Conservation (phyloP, 2,888 invertebrate species). For the Stratiomys singularior region DNA sequence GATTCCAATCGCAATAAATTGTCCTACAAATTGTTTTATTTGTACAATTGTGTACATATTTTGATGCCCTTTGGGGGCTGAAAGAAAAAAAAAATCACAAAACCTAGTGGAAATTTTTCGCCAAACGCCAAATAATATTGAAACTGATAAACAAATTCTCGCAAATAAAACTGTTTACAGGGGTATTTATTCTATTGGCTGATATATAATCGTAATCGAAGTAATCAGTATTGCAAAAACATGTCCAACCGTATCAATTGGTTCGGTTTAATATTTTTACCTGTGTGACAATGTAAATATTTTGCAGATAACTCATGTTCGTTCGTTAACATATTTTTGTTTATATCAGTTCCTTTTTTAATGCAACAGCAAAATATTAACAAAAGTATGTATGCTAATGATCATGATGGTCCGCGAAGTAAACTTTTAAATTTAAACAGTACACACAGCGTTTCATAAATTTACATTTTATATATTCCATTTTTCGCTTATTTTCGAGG, state of each 20-base stretch:
- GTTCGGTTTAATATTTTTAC: too few relatives aligned
- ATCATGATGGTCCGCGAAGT: too few relatives aligned
- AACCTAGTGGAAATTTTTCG: not conserved
- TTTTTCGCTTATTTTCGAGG: too few relatives aligned
- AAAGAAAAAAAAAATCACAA: too few relatives aligned
- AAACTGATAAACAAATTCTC: not conserved
- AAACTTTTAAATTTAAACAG: too few relatives aligned
- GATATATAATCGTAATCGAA: not conserved
- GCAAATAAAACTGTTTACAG: not conserved
- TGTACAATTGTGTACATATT: too few relatives aligned
- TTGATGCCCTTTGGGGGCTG: too few relatives aligned
- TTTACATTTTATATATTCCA: too few relatives aligned
- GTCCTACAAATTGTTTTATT: too few relatives aligned
- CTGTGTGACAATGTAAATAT: slow-evolving; percentile 2
- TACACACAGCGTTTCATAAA: too few relatives aligned
- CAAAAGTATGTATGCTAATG: too few relatives aligned
- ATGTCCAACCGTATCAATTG: not conserved
- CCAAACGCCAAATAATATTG: not conserved
- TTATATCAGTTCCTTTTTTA: not conserved
- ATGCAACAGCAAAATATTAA: not conserved
- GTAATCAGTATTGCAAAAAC: not conserved
- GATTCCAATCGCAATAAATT: too few relatives aligned
- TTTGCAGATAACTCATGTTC: not conserved
- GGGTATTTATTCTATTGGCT: not conserved
- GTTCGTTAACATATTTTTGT: not conserved